Percentiles rank a stretch among this genome's conserved stretches.
These are phyloP conservation scores for Lysandra coridon DNA, from an alignment of 2,888 invertebrate species.

Conservation along the genomic window DNA sequence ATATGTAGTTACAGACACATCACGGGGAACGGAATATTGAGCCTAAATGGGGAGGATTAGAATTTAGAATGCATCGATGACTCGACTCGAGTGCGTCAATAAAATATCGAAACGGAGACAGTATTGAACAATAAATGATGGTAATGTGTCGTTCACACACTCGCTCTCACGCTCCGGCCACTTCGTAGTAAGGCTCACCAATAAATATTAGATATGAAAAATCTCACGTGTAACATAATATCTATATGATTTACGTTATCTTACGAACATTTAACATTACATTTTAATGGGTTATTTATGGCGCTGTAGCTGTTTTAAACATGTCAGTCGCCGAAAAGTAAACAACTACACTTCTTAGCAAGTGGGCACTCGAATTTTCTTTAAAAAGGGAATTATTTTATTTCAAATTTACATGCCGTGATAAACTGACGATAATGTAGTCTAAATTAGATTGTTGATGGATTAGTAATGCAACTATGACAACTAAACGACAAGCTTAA, in stretches of 20 bases:
- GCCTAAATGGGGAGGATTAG: constrained; percentile 11
- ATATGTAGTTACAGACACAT: constrained; percentile 23
- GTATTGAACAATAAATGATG: constrained; percentile 67
- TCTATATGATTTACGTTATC: constrained; percentile 38
- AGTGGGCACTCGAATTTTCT: not conserved
- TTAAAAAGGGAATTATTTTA: not conserved
- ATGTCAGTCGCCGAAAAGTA: not conserved
- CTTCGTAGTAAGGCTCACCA: constrained; percentile 49
- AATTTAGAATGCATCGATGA: constrained; percentile 33
- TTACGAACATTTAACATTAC: constrained; percentile 7
- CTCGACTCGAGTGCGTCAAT: constrained; percentile 54
- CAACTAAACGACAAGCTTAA: constrained; percentile 43
- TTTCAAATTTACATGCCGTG: not conserved
- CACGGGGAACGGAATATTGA: constrained; percentile 24
- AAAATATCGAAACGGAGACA: constrained; percentile 55
- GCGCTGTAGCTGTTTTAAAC: not conserved
- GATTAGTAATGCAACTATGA: constrained; percentile 42
- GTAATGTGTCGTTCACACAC: constrained; percentile 66
- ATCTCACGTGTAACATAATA: constrained; percentile 39
- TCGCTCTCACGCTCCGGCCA: constrained; percentile 63
- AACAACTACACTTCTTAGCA: not conserved
- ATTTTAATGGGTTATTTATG: constrained; percentile 17
- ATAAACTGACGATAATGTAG: constrained; percentile 7
- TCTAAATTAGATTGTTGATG: constrained; percentile 23
- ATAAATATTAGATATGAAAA: constrained; percentile 44